Evolutionary conservation across 2,888 invertebrate species (phyloP), one percentile per base, ranked within the genome.

Genomic region (Ctena decussata): DNA sequence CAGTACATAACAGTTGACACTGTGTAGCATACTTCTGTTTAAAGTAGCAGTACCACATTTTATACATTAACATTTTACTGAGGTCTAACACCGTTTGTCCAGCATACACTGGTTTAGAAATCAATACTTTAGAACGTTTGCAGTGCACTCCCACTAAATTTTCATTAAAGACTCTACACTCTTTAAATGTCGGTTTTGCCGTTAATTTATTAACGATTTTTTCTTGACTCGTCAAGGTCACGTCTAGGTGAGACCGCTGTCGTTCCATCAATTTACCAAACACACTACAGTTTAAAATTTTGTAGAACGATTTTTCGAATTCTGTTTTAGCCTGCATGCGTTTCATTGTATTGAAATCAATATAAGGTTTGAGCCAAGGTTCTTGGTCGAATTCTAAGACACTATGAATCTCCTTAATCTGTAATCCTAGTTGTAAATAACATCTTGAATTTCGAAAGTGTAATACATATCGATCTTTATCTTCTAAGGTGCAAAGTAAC

Each of bases 241-340:
- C 37, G 65, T 21, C 21, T 37, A 65, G 12, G 21, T 53, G 44
- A 1, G 11, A 6, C n/a, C 44, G 39, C 30, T 72, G 72, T 15
- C 44, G 8, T 44, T 72, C 72, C 41, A 72, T 72, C 5, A 72
- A 6, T 24, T 72, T 72, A 2, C 76, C 76, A 60, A 76, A 76
- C 11, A 76, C 76, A 24, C 30, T 30, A n/a, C 49, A 49, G 44
- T 60, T 65, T 12, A 76, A 15, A 2, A 60, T 49, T 37, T 76
- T 76, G 41, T 27, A 57, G 24, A 76, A 60, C 24, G 21, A 3
- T 57, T 65, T 57, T 37, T 75, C 75, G 30, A 75, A 75, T 37
- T 37, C 44, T 32, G 75, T 32, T 57, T 57, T 65, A 0, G 77
- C 65, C 44, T 39, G 0, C 12, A 2, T 3, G 15, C 77, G 39